A percentile compares a stretch with the other conserved stretches of the same genome.
phyloP scores from a whole-genome alignment of 1,140 invertebrate genomes.

The Pinna nobilis region DNA sequence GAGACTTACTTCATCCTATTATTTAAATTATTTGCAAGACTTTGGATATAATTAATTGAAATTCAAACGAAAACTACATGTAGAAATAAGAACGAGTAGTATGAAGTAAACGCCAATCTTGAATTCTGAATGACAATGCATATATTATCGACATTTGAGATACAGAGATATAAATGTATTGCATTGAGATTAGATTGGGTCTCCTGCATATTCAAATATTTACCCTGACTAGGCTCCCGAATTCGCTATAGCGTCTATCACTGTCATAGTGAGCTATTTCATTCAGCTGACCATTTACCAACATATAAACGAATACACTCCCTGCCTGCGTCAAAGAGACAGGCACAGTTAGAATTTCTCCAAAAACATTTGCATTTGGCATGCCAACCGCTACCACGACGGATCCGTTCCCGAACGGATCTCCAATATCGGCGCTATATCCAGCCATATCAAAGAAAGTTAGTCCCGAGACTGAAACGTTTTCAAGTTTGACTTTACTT shows the following conservation, averaged over 20 bases:
- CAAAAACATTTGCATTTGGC: conserved; percentile 17
- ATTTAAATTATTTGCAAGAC: no score
- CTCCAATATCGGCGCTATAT: conserved; percentile 35
- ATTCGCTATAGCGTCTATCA: conserved; percentile 58
- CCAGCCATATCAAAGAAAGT: conserved; percentile 16
- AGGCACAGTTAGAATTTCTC: conserved; percentile 22
- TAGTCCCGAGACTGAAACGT: conserved; percentile 22
- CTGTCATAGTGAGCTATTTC: conserved; percentile 53
- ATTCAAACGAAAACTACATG: no score
- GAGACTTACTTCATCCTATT: no score
- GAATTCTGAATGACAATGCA: no score
- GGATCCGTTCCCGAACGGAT: conserved; percentile 22
- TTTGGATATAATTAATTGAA: no score
- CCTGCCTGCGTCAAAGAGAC: conserved; percentile 31
- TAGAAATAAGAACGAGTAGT: no score
- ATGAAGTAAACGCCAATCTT: no score
- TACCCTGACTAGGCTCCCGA: conserved; percentile 58
- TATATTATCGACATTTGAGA: no score
- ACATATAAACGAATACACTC: conserved; percentile 21
- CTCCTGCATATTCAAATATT: background rate
- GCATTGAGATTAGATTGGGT: background rate
- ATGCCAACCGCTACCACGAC: conserved; percentile 34
- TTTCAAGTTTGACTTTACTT: background rate
- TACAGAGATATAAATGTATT: no score
- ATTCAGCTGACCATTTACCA: conserved; percentile 3